A percentile compares a stretch with the other conserved stretches of the same genome.
Conservation (phyloP, 2,888 invertebrate species). For the Callimorpha dominula region DNA sequence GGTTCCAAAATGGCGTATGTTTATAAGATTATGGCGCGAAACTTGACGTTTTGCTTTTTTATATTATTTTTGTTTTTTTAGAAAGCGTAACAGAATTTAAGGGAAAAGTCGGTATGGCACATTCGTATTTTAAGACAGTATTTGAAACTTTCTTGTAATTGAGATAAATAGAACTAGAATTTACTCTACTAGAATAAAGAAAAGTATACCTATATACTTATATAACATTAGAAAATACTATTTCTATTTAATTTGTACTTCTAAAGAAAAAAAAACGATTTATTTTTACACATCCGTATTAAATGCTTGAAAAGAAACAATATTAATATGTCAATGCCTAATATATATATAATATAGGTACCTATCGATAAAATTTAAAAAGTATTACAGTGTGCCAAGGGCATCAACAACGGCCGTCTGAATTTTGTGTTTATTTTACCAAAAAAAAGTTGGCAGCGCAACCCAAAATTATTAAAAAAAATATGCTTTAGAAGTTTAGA, state of each 20-base stretch:
- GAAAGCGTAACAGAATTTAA: slow-evolving; percentile 61
- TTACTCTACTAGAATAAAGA: neutral
- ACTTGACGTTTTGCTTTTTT: slow-evolving; percentile 32
- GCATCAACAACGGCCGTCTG: too few species aligned
- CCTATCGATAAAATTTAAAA: too few species aligned
- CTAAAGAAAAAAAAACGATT: neutral
- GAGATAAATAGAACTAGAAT: neutral
- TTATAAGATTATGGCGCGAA: slow-evolving; percentile 2
- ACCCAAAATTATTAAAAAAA: too few species aligned
- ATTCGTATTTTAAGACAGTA: slow-evolving; percentile 26
- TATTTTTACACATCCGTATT: too few species aligned
- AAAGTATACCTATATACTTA: neutral
- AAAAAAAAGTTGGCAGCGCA: too few species aligned
- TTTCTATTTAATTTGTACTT: too few species aligned
- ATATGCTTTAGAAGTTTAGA: too few species aligned
- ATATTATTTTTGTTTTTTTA: slow-evolving; percentile 36
- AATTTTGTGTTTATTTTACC: too few species aligned
- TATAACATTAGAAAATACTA: neutral
- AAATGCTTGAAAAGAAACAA: too few species aligned
- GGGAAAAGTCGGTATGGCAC: slow-evolving; percentile 35
- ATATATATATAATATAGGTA: too few species aligned
- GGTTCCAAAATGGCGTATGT: slow-evolving; percentile 55
- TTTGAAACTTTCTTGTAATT: slow-evolving; percentile 15
- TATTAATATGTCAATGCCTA: too few species aligned
- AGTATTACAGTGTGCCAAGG: too few species aligned